phyloP scores from a whole-genome alignment of 2,888 invertebrate genomes.

The Cryptocheilus praepositus region DNA sequence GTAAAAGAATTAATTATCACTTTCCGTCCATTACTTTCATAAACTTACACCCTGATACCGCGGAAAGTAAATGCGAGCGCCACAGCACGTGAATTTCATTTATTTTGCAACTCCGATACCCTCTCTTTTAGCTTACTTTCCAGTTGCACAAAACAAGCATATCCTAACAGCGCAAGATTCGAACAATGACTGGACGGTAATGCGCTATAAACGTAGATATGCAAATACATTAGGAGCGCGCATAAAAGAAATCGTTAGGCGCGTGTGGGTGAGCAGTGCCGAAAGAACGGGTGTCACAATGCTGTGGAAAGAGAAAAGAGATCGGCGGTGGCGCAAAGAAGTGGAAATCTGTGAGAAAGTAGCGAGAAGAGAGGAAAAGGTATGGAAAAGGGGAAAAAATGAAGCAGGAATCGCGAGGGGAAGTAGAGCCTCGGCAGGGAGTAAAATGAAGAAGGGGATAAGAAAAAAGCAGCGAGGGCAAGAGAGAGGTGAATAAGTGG shows the following conservation, averaged over 20 bases:
- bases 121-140: too few species aligned
- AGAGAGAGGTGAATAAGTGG: constrained; percentile 41
- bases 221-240: background rate
- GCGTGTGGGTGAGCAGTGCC: background rate
- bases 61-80: too few species aligned
- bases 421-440: background rate
- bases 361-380: background rate
- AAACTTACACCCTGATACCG: too few species aligned
- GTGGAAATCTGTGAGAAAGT: background rate
- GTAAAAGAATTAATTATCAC: too few species aligned
- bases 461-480: constrained; percentile 22
- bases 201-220: too few species aligned
- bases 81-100: too few species aligned
- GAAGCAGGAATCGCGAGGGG: background rate
- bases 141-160: background rate
- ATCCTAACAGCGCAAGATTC: background rate
- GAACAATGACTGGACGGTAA: background rate
- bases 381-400: background rate
- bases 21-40: too few species aligned
- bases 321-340: background rate
- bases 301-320: background rate
- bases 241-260: background rate
- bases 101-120: too few species aligned
- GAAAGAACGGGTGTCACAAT: too few species aligned
- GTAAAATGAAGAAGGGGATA: constrained; percentile 20